These are phyloP conservation scores for Chionoecetes opilio DNA, from an alignment of 1,140 invertebrate species.

Conservation along the genomic window DNA sequence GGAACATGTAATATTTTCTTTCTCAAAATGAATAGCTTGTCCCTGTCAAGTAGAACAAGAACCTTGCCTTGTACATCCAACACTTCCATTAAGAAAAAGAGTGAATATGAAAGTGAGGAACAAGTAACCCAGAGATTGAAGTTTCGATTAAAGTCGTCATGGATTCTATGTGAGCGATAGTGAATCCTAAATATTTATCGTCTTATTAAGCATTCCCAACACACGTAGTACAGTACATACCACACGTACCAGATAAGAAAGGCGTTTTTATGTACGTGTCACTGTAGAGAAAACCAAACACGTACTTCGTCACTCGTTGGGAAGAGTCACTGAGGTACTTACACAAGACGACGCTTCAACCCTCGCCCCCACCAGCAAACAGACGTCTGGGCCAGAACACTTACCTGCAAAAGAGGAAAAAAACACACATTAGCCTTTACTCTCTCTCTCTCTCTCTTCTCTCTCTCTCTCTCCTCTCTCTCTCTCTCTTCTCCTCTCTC, in stretches of 20 bases:
- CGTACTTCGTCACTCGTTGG: background rate
- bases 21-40: too few species aligned
- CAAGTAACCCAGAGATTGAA: background rate
- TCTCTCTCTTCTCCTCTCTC: background rate
- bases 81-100: too few species aligned
- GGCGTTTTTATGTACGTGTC: background rate
- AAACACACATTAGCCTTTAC: background rate
- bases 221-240: too few species aligned
- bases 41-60: too few species aligned
- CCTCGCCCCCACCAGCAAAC: background rate
- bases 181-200: constrained; percentile 10
- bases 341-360: background rate
- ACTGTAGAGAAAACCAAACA: background rate
- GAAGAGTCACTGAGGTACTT: background rate
- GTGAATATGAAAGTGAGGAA: too few species aligned
- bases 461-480: background rate
- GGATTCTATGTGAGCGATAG: background rate
- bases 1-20: too few species aligned
- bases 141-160: background rate
- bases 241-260: background rate
- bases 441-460: background rate
- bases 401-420: constrained; percentile 40
- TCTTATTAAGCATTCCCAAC: background rate
- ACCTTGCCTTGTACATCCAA: too few species aligned
- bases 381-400: background rate